Percentiles rank a stretch among this genome's conserved stretches.
phyloP scores from a whole-genome alignment of 2,797 vertebrate species.

The Echeneis naucrates region DNA sequence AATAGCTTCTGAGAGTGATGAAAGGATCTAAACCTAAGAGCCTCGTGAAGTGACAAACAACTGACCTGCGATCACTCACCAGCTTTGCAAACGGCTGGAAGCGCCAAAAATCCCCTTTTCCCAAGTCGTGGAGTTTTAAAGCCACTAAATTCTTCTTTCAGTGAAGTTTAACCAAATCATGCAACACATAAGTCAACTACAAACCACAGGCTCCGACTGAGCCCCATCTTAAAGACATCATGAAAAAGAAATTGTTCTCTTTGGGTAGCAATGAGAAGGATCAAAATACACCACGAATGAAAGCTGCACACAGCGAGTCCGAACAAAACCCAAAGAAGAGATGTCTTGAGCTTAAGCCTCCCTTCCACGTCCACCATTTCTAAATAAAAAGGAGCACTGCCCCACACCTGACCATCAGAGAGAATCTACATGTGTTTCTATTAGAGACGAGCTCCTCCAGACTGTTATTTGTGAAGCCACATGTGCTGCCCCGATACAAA shows the following conservation, averaged over 20 bases:
- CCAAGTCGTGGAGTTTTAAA: constrained; percentile 29
- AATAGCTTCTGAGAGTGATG: constrained; percentile 70
- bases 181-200: constrained; percentile 15
- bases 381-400: constrained; percentile 49
- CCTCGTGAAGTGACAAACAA: constrained; percentile 58
- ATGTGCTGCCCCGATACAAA: constrained; percentile 53
- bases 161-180: constrained; percentile 31
- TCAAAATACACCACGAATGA: constrained; percentile 24
- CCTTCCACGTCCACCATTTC: constrained; percentile 63
- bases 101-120: constrained; percentile 26
- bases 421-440: constrained; percentile 66
- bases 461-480: constrained; percentile 66
- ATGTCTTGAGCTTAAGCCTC: constrained; percentile 21
- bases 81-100: constrained; percentile 55
- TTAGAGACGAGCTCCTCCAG: constrained; percentile 55
- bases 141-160: constrained; percentile 20
- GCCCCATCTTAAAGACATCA: constrained; percentile 15
- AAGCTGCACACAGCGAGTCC: constrained; percentile 22
- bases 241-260: constrained; percentile 16
- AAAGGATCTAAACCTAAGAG: constrained; percentile 61
- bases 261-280: constrained; percentile 1
- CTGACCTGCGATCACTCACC: constrained; percentile 64
- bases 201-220: constrained; percentile 33
- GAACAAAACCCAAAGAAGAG: constrained; percentile 55
- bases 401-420: constrained; percentile 68